phyloP scores from a whole-genome alignment of 2,888 invertebrate genomes.

The Synergus laeviventris region DNA sequence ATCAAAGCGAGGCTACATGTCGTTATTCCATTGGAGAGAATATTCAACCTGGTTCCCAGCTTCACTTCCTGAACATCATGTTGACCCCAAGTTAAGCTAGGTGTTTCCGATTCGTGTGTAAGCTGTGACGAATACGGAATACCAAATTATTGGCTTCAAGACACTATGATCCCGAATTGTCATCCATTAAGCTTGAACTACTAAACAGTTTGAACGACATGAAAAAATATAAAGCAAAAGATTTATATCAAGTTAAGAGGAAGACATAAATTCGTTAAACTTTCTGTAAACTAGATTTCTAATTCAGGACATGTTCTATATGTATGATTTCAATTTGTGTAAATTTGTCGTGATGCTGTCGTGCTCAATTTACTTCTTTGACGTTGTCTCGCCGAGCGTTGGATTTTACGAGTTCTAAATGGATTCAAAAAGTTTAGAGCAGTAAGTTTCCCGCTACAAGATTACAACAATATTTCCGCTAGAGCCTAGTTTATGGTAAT shows the following conservation, averaged over 20 bases:
- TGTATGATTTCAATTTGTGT: background rate
- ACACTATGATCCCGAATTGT: background rate
- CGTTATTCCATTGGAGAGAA: constrained; percentile 42
- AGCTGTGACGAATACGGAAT: background rate
- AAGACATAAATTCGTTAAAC: background rate
- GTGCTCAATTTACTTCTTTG: background rate
- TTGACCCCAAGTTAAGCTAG: background rate
- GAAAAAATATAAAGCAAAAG: too few species aligned
- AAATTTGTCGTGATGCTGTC: background rate
- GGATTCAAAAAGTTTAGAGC: background rate
- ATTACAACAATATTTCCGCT: background rate
- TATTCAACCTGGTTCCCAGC: constrained; percentile 44
- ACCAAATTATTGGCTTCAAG: background rate
- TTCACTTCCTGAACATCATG: constrained; percentile 30
- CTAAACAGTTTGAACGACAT: too few species aligned
- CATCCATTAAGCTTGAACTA: background rate
- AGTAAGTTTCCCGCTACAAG: background rate
- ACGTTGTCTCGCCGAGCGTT: background rate
- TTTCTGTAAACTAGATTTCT: background rate
- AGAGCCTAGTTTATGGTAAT: background rate
- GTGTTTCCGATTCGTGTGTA: background rate
- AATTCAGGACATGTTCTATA: background rate
- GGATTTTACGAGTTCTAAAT: background rate
- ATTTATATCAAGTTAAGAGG: too few species aligned
- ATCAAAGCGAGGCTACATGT: constrained; percentile 41